These are phyloP conservation scores for Aix galericulata DNA, from an alignment of 2,113 vertebrate genomes.

Conservation along the genomic window DNA sequence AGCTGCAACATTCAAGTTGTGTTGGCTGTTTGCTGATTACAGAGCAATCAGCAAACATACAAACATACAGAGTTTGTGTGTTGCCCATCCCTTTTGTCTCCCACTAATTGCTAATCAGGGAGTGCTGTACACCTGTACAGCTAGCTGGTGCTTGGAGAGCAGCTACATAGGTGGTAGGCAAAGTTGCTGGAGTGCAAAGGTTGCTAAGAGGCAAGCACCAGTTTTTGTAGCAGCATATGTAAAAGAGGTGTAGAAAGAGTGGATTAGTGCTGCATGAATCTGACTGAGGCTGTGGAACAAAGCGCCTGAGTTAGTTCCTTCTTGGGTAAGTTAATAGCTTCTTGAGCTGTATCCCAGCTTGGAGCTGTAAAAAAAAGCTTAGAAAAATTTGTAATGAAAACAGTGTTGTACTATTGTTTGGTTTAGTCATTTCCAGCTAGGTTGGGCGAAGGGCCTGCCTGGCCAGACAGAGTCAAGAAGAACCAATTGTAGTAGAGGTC, in stretches of 20 bases:
- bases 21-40: not conserved
- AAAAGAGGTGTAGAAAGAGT: rapidly evolving
- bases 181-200: rapidly evolving
- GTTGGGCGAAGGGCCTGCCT: not conserved
- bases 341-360: rapidly evolving
- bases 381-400: not conserved
- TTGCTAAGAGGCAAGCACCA: not conserved
- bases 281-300: rapidly evolving
- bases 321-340: not conserved
- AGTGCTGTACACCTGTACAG: not conserved
- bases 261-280: rapidly evolving
- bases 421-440: not conserved
- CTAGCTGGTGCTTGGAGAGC: not conserved
- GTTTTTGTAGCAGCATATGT: rapidly evolving
- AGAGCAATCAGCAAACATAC: too few relatives aligned
- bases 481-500: not conserved
- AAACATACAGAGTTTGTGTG: too few relatives aligned
- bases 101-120: not conserved
- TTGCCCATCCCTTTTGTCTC: not conserved
- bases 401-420: not conserved
- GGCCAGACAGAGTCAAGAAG: not conserved
- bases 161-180: not conserved
- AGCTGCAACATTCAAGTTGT: not conserved
- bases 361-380: not conserved
- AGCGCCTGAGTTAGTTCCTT: rapidly evolving